phyloP scores from a whole-genome alignment of 2,797 vertebrate genomes.

The Cheirogaleus major region DNA sequence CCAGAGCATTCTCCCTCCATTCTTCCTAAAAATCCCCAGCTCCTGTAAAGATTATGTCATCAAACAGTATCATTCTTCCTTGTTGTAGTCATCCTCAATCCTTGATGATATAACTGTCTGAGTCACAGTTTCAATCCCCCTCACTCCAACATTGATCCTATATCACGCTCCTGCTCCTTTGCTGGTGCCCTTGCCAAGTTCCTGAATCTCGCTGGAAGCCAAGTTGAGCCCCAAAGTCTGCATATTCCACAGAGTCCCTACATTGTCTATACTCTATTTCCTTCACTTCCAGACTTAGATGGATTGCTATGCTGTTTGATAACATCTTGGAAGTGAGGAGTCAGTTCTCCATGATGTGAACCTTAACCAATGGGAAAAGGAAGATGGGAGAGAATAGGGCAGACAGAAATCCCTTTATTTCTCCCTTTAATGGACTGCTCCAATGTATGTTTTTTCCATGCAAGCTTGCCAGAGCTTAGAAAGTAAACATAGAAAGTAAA shows the following conservation, averaged over 20 bases:
- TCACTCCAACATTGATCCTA: background rate
- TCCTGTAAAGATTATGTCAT: background rate
- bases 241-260: too few species aligned
- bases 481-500: background rate
- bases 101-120: background rate
- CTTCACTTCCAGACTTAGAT: background rate
- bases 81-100: background rate
- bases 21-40: background rate
- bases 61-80: background rate
- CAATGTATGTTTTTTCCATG: background rate
- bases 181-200: background rate
- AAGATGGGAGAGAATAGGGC: background rate
- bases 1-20: background rate
- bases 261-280: background rate
- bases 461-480: background rate
- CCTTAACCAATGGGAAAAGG: background rate
- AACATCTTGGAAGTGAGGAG: background rate
- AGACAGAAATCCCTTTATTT: background rate
- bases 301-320: background rate
- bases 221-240: background rate
- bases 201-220: background rate
- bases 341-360: background rate
- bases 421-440: background rate
- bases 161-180: background rate
- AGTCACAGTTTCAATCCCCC: too few species aligned